phyloP scores from a whole-genome alignment of 2,113 vertebrate species.

The Ranitomeya variabilis region DNA sequence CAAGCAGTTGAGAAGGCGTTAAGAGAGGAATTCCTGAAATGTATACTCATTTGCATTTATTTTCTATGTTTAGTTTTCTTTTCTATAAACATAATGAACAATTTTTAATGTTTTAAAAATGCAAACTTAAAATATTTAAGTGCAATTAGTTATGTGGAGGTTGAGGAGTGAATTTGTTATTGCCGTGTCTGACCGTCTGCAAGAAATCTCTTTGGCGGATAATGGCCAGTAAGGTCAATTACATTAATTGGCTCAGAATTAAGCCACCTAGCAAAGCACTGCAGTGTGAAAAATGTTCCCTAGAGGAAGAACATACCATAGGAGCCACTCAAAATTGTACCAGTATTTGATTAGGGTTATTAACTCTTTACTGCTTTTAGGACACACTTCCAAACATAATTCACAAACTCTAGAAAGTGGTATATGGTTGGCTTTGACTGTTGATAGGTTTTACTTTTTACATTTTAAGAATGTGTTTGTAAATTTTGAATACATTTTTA shows the following conservation, averaged over 20 bases:
- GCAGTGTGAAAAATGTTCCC: background rate
- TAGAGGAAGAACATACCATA: background rate
- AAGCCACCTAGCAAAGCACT: conserved; percentile 34
- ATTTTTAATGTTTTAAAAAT: too few species aligned
- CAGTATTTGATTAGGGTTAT: background rate
- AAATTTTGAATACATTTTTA: background rate
- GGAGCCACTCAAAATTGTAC: background rate
- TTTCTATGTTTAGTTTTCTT: too few species aligned
- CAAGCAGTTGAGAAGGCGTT: too few species aligned
- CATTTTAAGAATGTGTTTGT: background rate
- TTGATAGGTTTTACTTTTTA: background rate
- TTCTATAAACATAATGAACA: too few species aligned
- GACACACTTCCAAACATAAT: background rate
- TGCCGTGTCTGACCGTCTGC: background rate
- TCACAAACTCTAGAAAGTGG: background rate
- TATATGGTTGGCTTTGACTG: background rate
- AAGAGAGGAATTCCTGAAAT: too few species aligned
- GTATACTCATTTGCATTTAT: too few species aligned
- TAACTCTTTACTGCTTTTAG: background rate
- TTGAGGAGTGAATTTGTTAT: background rate
- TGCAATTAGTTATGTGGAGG: background rate
- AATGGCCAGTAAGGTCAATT: conserved; percentile 21
- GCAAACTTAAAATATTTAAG: too few species aligned
- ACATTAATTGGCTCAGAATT: conserved; percentile 31
- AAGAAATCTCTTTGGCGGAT: background rate